Evolutionary conservation across 2,888 invertebrate genomes (phyloP).

Genomic region (Schizaphis graminum): DNA sequence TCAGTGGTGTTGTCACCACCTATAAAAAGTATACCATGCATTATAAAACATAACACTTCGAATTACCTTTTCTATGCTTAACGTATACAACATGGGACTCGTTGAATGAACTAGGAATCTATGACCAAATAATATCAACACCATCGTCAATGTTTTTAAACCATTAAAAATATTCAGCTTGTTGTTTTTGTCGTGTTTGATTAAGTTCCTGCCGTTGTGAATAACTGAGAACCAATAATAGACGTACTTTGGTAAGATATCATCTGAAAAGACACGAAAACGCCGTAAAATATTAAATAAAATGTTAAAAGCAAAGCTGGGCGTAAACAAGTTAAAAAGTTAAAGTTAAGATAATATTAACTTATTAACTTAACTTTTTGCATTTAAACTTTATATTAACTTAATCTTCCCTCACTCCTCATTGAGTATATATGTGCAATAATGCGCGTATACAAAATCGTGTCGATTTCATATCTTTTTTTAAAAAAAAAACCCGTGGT

Average conservation of each 20-base stretch:
- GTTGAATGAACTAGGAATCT: not conserved
- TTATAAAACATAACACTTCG: not conserved
- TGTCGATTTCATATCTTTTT: not conserved
- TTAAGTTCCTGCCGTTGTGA: slow-evolving; percentile 6
- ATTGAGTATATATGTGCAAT: not conserved
- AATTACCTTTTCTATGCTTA: not conserved
- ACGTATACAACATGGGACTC: not conserved
- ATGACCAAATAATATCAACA: slow-evolving; percentile 21
- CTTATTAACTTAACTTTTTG: not conserved
- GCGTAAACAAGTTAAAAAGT: not conserved
- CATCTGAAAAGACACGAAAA: not conserved
- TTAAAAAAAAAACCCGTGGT: not conserved
- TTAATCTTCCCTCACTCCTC: not conserved
- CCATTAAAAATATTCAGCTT: slow-evolving; percentile 31
- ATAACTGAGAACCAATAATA: slow-evolving; percentile 35
- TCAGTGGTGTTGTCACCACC: not conserved
- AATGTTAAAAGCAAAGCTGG: not conserved
- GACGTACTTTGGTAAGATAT: not conserved
- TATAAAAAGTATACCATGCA: not conserved
- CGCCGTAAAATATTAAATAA: not conserved
- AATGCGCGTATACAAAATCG: not conserved
- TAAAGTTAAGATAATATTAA: not conserved
- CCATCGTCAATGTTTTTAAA: not conserved
- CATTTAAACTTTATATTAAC: not conserved
- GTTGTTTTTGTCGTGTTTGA: slow-evolving; percentile 42